A percentile compares a stretch with the other conserved stretches of the same genome.
Evolutionary conservation across 2,888 invertebrate species (phyloP).

Genomic region (Eristalinus sepulchralis): DNA sequence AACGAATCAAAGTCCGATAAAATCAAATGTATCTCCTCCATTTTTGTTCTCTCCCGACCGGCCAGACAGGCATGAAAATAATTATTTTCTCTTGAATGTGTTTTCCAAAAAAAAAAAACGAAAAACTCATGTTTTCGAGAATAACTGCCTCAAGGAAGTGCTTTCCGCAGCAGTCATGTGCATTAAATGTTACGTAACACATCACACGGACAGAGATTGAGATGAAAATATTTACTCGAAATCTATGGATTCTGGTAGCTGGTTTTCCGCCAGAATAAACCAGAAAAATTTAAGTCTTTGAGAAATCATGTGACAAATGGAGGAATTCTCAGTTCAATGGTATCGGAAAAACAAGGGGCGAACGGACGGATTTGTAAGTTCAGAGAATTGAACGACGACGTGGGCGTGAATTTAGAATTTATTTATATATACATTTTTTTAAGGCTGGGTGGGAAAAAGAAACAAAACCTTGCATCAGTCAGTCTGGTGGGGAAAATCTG

Average conservation of each 20-base stretch:
- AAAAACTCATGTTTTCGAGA: not conserved
- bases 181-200: not conserved
- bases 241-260: not conserved
- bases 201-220: not conserved
- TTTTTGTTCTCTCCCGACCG: not conserved
- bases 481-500: no score
- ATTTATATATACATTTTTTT: not conserved
- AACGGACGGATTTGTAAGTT: not conserved
- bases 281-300: not conserved
- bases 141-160: not conserved
- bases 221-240: not conserved
- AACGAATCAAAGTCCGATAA: not conserved
- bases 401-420: not conserved
- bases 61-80: not conserved
- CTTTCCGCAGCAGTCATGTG: not conserved
- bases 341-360: not conserved
- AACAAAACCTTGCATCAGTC: no score
- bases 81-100: not conserved
- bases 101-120: no score
- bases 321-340: not conserved
- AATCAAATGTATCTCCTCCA: not conserved
- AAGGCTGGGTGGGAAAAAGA: no score
- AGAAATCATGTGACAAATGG: not conserved
- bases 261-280: not conserved
- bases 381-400: not conserved